Conservation (phyloP, 2,797 vertebrate species). For the Naso thynnoides region DNA sequence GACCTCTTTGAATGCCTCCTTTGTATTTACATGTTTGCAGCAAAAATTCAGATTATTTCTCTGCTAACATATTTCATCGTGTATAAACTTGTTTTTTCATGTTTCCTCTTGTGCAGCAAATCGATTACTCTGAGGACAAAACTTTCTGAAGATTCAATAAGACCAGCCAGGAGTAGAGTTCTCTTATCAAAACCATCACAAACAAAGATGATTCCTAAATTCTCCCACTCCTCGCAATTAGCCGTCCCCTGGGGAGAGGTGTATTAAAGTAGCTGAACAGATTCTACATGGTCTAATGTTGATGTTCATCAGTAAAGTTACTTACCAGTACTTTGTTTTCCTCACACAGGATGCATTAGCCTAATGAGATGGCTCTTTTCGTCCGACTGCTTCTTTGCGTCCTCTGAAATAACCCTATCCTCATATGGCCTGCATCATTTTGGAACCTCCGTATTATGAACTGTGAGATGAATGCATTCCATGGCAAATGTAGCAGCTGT, state of each 20-base stretch:
- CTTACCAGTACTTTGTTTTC: conserved; percentile 55
- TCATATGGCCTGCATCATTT: background rate
- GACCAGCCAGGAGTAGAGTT: background rate
- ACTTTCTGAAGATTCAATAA: conserved; percentile 30
- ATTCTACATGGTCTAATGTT: conserved; percentile 38
- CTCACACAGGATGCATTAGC: conserved; percentile 12
- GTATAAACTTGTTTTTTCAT: conserved; percentile 21
- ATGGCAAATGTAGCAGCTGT: background rate
- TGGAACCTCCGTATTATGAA: background rate
- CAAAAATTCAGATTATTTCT: background rate
- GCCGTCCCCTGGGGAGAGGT: conserved; percentile 19
- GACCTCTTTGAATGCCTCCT: conserved; percentile 7
- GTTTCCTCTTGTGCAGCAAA: conserved; percentile 18
- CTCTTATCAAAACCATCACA: conserved; percentile 39
- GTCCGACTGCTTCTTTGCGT: conserved; percentile 15
- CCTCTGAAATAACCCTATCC: conserved; percentile 15
- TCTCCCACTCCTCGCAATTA: conserved; percentile 43
- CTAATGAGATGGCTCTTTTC: conserved; percentile 39
- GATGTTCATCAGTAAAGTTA: conserved; percentile 42
- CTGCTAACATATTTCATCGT: conserved; percentile 13
- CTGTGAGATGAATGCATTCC: background rate
- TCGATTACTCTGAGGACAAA: conserved; percentile 36
- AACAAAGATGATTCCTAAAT: conserved; percentile 50
- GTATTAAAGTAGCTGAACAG: conserved; percentile 53
- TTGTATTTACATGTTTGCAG: conserved; percentile 35